A percentile compares a stretch with the other conserved stretches of the same genome.
These are phyloP conservation scores for Rapana venosa DNA, from an alignment of 2,888 invertebrate species.

Conservation along the genomic window DNA sequence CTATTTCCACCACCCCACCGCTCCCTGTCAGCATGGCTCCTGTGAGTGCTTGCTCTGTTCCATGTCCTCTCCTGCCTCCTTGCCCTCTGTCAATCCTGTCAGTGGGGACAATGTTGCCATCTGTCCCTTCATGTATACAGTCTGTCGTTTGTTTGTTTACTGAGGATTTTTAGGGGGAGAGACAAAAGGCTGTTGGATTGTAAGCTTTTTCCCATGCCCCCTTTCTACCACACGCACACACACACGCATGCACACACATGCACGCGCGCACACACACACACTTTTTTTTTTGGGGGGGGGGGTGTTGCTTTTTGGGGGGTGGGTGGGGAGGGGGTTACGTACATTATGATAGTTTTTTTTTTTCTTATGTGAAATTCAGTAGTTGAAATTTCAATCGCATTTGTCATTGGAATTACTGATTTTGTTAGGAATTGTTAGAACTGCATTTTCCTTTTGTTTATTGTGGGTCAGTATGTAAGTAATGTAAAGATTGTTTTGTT, in stretches of 20 bases:
- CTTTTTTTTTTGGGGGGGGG: neutral
- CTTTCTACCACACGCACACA: neutral
- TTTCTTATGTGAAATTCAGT: too few relatives aligned
- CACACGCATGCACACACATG: slow-evolving; percentile 13
- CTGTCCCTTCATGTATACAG: neutral
- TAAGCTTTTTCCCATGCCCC: neutral
- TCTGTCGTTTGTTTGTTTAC: neutral
- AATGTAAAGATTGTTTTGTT: too few relatives aligned
- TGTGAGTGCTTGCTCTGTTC: too few relatives aligned
- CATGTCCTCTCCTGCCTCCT: too few relatives aligned
- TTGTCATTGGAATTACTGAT: too few relatives aligned
- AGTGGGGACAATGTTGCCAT: neutral
- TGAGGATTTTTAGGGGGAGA: neutral
- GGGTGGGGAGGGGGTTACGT: neutral
- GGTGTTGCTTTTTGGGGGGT: neutral
- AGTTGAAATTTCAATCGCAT: too few relatives aligned
- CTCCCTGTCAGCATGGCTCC: too few relatives aligned
- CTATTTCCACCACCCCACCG: too few relatives aligned
- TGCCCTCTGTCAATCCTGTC: neutral
- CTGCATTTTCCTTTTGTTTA: too few relatives aligned
- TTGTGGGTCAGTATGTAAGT: too few relatives aligned
- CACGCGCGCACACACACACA: slow-evolving; percentile 22
- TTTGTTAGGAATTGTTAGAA: too few relatives aligned
- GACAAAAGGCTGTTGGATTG: neutral
- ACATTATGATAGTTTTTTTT: neutral